A percentile compares a stretch with the other conserved stretches of the same genome.
These are phyloP conservation scores for Antedon mediterranea DNA, from an alignment of 53 echinoderm and acorn worm genomes.

Conservation along the genomic window DNA sequence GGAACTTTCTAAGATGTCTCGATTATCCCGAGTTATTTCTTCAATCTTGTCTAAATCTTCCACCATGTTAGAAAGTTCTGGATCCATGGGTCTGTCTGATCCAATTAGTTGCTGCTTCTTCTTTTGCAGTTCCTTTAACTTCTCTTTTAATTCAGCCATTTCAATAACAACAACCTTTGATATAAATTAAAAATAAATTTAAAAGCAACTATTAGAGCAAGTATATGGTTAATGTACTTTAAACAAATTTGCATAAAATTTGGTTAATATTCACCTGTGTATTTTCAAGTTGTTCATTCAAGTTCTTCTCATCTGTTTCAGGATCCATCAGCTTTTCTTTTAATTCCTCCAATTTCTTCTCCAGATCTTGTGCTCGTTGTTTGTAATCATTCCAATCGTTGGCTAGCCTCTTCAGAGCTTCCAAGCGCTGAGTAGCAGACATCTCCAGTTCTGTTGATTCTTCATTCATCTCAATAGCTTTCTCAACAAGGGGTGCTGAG, in stretches of 20 bases:
- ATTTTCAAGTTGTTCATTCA: slow-evolving; percentile 52
- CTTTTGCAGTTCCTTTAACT: neutral
- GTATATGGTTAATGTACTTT: no score
- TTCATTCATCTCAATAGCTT: slow-evolving; percentile 16
- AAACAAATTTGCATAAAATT: no score
- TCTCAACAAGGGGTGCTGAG: slow-evolving; percentile 27
- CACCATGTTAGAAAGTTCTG: slow-evolving; percentile 35
- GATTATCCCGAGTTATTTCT: slow-evolving; percentile 57
- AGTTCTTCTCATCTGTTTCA: slow-evolving; percentile 56
- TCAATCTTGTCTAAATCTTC: slow-evolving; percentile 47
- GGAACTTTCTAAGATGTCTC: slow-evolving; percentile 52
- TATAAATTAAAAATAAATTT: neutral
- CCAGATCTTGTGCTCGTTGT: slow-evolving; percentile 32
- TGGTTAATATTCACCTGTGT: no score
- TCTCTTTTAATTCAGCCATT: neutral
- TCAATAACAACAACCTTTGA: neutral
- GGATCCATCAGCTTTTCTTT: slow-evolving; percentile 68
- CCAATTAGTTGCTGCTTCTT: neutral
- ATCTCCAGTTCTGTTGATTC: slow-evolving; percentile 14
- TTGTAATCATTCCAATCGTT: slow-evolving; percentile 53
- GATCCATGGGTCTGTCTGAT: slow-evolving; percentile 4
- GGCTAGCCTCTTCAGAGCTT: slow-evolving; percentile 25
- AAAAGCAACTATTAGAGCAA: neutral
- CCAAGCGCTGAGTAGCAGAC: slow-evolving; percentile 29
- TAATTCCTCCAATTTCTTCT: slow-evolving; percentile 32